Conservation (phyloP, 2,113 vertebrate genomes). For the Pedetes capensis region DNA sequence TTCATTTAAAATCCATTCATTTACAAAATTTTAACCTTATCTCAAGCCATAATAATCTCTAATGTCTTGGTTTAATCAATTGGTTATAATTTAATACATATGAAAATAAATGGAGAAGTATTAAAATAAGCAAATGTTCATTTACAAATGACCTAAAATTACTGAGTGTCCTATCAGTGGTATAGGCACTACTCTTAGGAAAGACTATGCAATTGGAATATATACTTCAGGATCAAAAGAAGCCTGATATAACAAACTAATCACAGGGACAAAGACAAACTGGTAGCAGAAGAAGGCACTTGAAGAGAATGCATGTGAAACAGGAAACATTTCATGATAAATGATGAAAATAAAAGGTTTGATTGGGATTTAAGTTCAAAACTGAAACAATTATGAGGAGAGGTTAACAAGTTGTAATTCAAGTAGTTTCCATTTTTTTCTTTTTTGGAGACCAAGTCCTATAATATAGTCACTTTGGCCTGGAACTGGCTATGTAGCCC, state of each 20-base stretch:
- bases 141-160: background rate
- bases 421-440: too few relatives aligned
- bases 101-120: background rate
- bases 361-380: conserved; percentile 25
- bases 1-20: background rate
- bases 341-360: background rate
- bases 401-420: background rate
- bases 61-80: background rate
- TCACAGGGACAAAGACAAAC: background rate
- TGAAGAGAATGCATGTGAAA: background rate
- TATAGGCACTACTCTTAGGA: background rate
- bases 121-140: background rate
- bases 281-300: background rate
- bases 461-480: too few relatives aligned
- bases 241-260: background rate
- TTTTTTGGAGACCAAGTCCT: too few relatives aligned
- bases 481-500: too few relatives aligned
- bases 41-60: background rate
- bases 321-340: background rate
- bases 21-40: conserved; percentile 9
- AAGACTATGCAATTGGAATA: background rate
- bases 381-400: background rate
- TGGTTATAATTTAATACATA: background rate
- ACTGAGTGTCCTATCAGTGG: background rate
- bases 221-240: background rate